These are phyloP conservation scores for Australoheros scitulus DNA, from an alignment of 2,113 vertebrate genomes.

Conservation along the genomic window DNA sequence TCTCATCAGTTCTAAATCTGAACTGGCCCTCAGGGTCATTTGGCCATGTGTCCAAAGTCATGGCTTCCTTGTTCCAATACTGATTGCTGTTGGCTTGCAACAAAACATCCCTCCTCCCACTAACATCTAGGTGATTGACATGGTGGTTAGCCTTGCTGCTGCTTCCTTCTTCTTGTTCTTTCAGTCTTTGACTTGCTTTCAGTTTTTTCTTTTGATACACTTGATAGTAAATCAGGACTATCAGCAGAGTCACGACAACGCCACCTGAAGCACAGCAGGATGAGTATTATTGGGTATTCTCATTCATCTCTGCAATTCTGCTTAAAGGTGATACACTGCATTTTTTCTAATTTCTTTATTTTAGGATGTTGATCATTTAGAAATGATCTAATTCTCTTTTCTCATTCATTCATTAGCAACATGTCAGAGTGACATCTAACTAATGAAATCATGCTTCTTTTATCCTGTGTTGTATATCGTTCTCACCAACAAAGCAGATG, in stretches of 20 bases:
- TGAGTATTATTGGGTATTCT: not conserved
- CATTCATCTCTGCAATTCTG: not conserved
- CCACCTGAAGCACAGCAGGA: conserved; percentile 70
- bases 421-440: not conserved
- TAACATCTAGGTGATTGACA: conserved; percentile 44
- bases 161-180: conserved; percentile 52
- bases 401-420: not conserved
- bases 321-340: not conserved
- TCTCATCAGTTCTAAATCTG: conserved; percentile 7
- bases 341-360: not conserved
- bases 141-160: conserved; percentile 23
- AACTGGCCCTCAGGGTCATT: not conserved
- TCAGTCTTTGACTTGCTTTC: conserved; percentile 37
- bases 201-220: conserved; percentile 43
- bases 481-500: conserved; percentile 84
- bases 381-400: not conserved
- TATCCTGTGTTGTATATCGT: not conserved
- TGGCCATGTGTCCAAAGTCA: not conserved
- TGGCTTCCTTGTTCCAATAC: conserved; percentile 19
- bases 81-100: conserved; percentile 3
- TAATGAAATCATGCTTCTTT: not conserved
- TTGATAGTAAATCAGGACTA: conserved; percentile 60
- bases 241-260: conserved; percentile 63
- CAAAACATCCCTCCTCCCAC: conserved; percentile 17
- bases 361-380: accelerated